Evolutionary conservation across 1,140 invertebrate genomes (phyloP), one percentile per base, ranked within the genome.

Genomic region (Polyergus mexicanus): DNA sequence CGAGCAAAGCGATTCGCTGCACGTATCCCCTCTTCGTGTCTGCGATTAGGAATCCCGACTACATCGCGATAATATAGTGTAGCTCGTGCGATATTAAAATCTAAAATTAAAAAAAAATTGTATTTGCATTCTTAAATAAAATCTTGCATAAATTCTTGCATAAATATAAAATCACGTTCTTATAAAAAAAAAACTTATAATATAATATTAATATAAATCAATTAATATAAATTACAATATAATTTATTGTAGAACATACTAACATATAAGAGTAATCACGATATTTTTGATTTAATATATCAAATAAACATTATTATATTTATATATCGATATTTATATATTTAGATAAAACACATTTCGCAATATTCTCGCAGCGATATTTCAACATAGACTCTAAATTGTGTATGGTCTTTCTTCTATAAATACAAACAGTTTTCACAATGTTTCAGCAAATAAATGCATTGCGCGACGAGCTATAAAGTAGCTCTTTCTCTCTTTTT

Each of bases 391-490:
- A 44, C 60, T 13, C 25, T 16, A 58, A 60, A 83, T 35, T 32
- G 78, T 32, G 32, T 32, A 3, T 4, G 3, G 5, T 4, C 3
- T 71, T 47, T 13, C 25, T 47, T 80, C 44, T 68, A 44, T 72
- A 60, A 41, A 74, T 32, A 35, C 47, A 83, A 72, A 8, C 25
- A 44, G 38, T 74, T 74, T 83, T 74, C 32, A 41, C 68, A 60
- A 47, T 19, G 38, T 58, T 81, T 11, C n/a, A 44, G 16, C 54
- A 74, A 83, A 83, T 58, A 83, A 72, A 62, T 74, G 68, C 28
- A 83, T 74, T 41, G 38, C 22, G 54, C 38, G 54, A 4, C 32
- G 25, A 32, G 47, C 38, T 41, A 5, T 66, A 28, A n/a, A 25
- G 44, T 47, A 41, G 38, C 38, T 25, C 60, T 5, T 28, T 35